These are phyloP conservation scores for Aurelia sp. DNA, from an alignment of 30 jellyfish, hydroid and myxozoan species.

Conservation along the genomic window DNA sequence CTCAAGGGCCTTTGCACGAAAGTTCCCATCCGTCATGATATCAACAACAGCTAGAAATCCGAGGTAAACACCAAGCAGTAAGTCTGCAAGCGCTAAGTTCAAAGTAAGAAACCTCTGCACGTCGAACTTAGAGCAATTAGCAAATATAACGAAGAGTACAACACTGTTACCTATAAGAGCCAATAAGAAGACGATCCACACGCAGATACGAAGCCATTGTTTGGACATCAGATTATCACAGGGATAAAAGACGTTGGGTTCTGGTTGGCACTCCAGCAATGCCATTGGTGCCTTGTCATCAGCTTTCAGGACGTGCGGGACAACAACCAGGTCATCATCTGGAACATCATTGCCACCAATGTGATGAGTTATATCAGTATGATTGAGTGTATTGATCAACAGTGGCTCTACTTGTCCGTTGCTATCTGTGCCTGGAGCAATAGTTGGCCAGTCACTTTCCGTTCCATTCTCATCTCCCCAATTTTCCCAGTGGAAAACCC, in stretches of 20 bases:
- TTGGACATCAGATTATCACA: constrained; percentile 95
- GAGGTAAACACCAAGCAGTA: constrained; percentile 83
- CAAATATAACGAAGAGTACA: constrained; percentile 77
- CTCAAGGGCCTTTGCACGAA: constrained; percentile 91
- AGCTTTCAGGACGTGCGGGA: neutral
- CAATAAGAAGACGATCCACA: constrained; percentile 94
- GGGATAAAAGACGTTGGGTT: constrained; percentile 96
- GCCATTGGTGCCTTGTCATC: constrained; percentile 2
- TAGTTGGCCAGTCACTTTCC: constrained; percentile 44
- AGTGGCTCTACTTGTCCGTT: constrained; percentile 64
- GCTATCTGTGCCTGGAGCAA: constrained; percentile 12
- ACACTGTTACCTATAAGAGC: constrained; percentile 89
- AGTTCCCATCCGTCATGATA: constrained; percentile 85
- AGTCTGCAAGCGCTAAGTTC: constrained; percentile 94
- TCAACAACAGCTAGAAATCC: constrained; percentile 92
- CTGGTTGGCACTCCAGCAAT: constrained; percentile 70
- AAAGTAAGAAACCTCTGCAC: constrained; percentile 89
- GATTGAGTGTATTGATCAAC: constrained; percentile 12
- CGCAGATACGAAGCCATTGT: constrained; percentile 97
- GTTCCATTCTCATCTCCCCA: constrained; percentile 55
- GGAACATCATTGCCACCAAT: no score
- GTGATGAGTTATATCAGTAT: constrained; percentile 19
- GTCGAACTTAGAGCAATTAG: constrained; percentile 81
- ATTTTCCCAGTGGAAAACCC: constrained; percentile 41
- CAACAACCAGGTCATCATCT: constrained; percentile 13